Evolutionary conservation across 1,140 invertebrate species (phyloP), one percentile per base, ranked within the genome.

Genomic region (Eriocheir sinensis): DNA sequence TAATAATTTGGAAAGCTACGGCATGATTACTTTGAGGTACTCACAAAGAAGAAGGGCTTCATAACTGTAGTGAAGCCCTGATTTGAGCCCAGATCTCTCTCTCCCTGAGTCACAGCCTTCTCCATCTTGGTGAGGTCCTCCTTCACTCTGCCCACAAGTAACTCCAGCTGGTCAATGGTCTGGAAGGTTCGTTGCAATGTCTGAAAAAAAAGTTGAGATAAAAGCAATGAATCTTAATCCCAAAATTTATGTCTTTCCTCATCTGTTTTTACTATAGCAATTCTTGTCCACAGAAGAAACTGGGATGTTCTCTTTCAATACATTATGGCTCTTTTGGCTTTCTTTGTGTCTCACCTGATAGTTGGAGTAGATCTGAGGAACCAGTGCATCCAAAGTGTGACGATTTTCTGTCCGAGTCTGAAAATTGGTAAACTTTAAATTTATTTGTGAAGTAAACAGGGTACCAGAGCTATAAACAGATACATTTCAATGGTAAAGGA

Each of bases 361-460:
- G 79, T 93, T 48, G 38, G 92, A 93, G n/a, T 93, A 89, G 2
- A 93, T 88, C 48, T 89, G 92, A 53, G 92, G 92, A 4, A 93
- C 92, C 21, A 89, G 86, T 0, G 79, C 38, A 44, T 93, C 92
- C 53, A 93, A 6, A 0, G 92, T 89, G 60, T 93, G 92, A 27
- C 92, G 92, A 93, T 86, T 93, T 30, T 79, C 83, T 15, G n/a
- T 89, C 32, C 92, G 48, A 27, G 92, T 93, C 92, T 93, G 36
- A 41, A 89, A 86, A 53, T 40, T 1, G 38, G 27, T 12, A 85
- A 48, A 86, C 0, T 9, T 86, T 53, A 53, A 36, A 60, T 15
- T n/a, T n/a, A n/a, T n/a, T n/a, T n/a, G n/a, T n/a, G 0, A 86
- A 90, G 12, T 32, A n/a, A 53, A 53, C 3, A n/a, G n/a, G 30